phyloP scores from a whole-genome alignment of 1,140 invertebrate genomes.

The Steinernema khuongi region DNA sequence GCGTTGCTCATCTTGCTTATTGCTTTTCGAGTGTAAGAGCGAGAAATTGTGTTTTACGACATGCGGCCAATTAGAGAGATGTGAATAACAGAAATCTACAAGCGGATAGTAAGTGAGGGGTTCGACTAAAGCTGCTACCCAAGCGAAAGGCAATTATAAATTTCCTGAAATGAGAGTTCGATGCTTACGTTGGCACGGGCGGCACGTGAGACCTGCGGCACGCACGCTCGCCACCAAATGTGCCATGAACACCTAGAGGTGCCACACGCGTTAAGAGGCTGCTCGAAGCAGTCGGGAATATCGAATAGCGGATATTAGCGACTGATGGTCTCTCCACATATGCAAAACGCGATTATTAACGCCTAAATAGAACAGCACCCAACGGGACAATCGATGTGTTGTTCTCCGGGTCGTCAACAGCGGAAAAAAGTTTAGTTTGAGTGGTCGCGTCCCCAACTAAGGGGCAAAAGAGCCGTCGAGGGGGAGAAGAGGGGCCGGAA shows the following conservation, averaged over 20 bases:
- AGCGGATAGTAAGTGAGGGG: neutral
- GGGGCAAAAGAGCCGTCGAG: neutral
- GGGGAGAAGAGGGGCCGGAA: neutral
- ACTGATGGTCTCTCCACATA: neutral
- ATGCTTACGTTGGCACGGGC: too few relatives aligned
- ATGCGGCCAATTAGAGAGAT: neutral
- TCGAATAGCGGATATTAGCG: neutral
- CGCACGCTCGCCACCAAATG: too few relatives aligned
- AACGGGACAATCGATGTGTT: neutral
- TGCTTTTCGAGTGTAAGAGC: neutral
- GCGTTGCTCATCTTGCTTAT: slow-evolving; percentile 5
- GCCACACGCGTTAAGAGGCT: neutral
- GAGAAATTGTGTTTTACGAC: slow-evolving; percentile 14
- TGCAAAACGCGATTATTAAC: slow-evolving; percentile 13
- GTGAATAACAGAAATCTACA: neutral
- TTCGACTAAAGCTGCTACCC: neutral
- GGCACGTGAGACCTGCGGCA: too few relatives aligned
- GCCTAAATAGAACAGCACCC: neutral
- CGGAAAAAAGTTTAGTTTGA: slow-evolving; percentile 4
- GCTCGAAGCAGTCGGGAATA: neutral
- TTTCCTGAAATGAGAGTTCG: neutral
- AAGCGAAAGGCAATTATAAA: neutral
- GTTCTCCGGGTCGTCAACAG: too few relatives aligned
- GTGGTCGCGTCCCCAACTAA: slow-evolving; percentile 9
- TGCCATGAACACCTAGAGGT: neutral